phyloP scores from a whole-genome alignment of 2,797 vertebrate genomes.

The Lophotriccus pileatus region DNA sequence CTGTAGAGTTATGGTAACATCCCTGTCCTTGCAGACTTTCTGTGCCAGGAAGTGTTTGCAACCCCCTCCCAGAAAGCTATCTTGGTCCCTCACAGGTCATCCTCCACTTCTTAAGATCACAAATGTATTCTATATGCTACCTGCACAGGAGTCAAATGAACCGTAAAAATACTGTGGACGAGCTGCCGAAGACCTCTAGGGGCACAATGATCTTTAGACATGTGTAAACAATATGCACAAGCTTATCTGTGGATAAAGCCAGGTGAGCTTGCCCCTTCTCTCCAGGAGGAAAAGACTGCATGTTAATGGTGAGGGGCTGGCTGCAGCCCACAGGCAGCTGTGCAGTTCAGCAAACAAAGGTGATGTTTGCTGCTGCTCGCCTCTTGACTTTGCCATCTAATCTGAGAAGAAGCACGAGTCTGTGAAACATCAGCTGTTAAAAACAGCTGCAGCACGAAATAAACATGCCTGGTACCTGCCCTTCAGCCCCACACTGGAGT shows the following conservation, averaged over 20 bases:
- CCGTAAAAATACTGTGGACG: background rate
- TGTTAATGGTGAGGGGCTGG: background rate
- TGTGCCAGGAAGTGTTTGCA: background rate
- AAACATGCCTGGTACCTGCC: background rate
- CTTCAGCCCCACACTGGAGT: background rate
- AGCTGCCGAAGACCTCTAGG: background rate
- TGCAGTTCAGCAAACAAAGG: background rate
- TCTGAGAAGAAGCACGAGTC: background rate
- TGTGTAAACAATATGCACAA: accelerated
- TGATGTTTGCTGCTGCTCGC: background rate
- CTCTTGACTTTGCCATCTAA: background rate
- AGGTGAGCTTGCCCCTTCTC: background rate
- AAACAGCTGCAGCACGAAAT: background rate
- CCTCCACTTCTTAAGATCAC: background rate
- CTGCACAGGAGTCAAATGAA: background rate
- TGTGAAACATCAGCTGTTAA: background rate
- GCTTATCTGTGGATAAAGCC: background rate
- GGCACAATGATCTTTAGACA: background rate
- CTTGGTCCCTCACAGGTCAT: background rate
- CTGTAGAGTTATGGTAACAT: background rate
- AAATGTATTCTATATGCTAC: background rate
- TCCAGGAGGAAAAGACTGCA: background rate
- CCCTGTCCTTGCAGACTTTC: background rate
- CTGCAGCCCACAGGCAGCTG: background rate
- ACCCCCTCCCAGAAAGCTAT: background rate